Conservation (phyloP, 1,140 invertebrate genomes). For the Lithobius niger region DNA sequence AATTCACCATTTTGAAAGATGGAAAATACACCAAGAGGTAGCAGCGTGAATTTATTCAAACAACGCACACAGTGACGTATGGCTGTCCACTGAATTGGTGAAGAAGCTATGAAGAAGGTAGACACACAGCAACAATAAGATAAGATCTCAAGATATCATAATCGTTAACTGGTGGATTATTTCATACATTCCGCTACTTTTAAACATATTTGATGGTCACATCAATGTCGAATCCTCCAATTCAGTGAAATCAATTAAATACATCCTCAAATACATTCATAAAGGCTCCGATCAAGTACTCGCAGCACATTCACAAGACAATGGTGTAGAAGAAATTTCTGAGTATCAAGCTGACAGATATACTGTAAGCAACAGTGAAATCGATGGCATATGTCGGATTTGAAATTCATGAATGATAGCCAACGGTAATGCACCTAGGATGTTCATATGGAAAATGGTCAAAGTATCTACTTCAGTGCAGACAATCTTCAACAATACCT, state of each 20-base stretch:
- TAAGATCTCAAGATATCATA: too few species aligned
- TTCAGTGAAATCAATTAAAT: not conserved
- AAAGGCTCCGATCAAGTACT: not conserved
- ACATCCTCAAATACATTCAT: not conserved
- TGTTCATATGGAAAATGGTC: slow-evolving; percentile 13
- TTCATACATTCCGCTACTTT: not conserved
- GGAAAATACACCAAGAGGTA: too few species aligned
- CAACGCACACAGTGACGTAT: too few species aligned
- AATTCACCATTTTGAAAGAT: too few species aligned
- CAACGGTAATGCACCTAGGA: not conserved
- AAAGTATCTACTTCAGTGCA: slow-evolving; percentile 17
- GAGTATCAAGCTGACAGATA: not conserved
- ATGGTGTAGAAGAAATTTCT: not conserved
- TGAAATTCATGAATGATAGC: not conserved
- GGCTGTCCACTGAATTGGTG: slow-evolving; percentile 20
- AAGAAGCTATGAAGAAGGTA: not conserved
- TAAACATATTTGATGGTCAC: not conserved
- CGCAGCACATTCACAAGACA: not conserved
- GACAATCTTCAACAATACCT: slow-evolving; percentile 8
- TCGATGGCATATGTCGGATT: not conserved
- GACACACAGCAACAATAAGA: too few species aligned
- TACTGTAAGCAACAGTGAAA: not conserved
- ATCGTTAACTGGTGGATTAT: not conserved
- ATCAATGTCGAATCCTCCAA: not conserved
- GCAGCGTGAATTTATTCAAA: too few species aligned